phyloP scores from a whole-genome alignment of 2,113 vertebrate species.

The Urocolius indicus region DNA sequence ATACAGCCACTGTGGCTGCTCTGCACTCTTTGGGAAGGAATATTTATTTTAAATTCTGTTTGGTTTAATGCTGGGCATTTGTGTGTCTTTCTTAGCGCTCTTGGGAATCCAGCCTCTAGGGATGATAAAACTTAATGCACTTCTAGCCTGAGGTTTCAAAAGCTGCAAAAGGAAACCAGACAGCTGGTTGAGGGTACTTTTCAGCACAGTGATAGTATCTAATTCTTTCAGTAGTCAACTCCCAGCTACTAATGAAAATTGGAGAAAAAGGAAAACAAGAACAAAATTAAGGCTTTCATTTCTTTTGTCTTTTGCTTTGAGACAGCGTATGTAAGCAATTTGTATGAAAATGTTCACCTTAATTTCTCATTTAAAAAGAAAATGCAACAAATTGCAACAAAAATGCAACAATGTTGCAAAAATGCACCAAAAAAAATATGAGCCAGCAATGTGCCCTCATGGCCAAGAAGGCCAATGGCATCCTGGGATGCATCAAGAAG shows the following conservation, averaged over 20 bases:
- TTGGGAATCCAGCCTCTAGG: neutral
- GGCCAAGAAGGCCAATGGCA: too few species aligned
- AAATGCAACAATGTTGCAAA: too few species aligned
- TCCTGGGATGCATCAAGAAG: too few species aligned
- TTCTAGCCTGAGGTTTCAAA: neutral
- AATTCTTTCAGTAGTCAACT: neutral
- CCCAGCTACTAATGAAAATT: neutral
- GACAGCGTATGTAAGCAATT: neutral
- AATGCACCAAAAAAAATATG: too few species aligned
- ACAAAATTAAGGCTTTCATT: neutral
- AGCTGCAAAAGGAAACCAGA: neutral
- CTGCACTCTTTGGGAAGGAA: neutral
- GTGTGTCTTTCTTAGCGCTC: neutral
- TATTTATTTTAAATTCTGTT: neutral
- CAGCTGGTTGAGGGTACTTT: neutral
- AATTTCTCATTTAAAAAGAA: neutral
- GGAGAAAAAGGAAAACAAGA: neutral
- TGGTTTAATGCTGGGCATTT: neutral
- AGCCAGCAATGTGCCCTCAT: too few species aligned
- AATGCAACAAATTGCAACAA: neutral
- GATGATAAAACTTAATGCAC: fast-evolving
- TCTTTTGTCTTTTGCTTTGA: neutral
- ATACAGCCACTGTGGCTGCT: neutral
- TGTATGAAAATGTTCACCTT: neutral
- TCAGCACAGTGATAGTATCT: neutral